Conservation (phyloP, 2,797 vertebrate genomes). For the Megaceryle alcyon region DNA sequence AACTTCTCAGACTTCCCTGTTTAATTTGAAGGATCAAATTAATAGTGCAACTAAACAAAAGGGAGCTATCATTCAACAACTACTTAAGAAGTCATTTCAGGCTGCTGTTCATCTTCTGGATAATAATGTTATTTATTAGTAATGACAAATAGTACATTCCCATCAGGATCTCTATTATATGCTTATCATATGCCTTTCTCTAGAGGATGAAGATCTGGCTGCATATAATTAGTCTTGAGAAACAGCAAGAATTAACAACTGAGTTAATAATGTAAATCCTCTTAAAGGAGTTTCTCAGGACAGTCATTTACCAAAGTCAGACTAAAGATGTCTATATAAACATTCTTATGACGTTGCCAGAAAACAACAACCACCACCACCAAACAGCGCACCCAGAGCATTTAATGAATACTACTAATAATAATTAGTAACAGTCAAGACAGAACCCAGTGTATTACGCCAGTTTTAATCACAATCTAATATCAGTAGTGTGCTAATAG, state of each 20-base stretch:
- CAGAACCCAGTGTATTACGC: background rate
- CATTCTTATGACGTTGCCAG: background rate
- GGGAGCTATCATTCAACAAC: background rate
- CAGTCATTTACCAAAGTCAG: background rate
- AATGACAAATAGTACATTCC: background rate
- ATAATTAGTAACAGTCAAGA: background rate
- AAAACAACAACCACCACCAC: too few species aligned
- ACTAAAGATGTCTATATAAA: background rate
- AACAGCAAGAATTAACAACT: background rate
- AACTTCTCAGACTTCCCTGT: background rate
- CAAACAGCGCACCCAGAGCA: background rate
- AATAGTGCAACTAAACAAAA: background rate
- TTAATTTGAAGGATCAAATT: background rate
- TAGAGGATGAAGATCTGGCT: background rate
- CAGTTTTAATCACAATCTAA: background rate
- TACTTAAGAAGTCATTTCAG: background rate
- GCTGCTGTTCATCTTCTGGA: background rate
- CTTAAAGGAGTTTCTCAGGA: background rate
- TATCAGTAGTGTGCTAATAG: background rate
- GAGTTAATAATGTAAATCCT: background rate
- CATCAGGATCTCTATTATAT: background rate
- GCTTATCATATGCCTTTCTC: background rate
- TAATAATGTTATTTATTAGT: slow-evolving; percentile 2
- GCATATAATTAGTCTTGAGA: background rate
- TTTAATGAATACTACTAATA: background rate